A percentile compares a stretch with the other conserved stretches of the same genome.
Conservation (phyloP, 2,797 vertebrate species). For the Paguma larvata region DNA sequence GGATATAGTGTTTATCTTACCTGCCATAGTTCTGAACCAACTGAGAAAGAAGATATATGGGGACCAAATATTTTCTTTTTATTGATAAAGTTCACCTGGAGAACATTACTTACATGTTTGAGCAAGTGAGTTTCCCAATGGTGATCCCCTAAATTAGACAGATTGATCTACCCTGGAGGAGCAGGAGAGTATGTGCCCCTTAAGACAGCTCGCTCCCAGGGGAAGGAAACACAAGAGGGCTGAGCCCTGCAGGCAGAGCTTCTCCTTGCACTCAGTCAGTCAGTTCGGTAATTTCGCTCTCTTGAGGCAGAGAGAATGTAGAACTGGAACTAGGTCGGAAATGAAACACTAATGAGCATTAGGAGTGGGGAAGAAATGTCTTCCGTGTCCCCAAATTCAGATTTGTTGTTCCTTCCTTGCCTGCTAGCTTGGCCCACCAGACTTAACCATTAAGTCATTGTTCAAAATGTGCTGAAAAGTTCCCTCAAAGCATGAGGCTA, state of each 20-base stretch:
- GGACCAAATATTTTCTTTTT: neutral
- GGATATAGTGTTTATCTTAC: neutral
- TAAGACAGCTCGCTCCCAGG: neutral
- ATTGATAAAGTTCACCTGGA: neutral
- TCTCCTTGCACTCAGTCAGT: neutral
- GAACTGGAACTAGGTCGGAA: neutral
- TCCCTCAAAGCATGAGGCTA: neutral
- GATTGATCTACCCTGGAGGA: neutral
- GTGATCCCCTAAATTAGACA: neutral
- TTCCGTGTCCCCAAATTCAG: neutral
- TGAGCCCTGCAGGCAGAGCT: fast-evolving
- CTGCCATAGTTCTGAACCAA: neutral
- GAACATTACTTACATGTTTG: neutral
- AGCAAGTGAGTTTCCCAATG: neutral
- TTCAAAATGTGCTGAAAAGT: neutral
- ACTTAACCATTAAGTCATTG: neutral
- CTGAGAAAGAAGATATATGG: neutral
- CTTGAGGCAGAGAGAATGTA: neutral
- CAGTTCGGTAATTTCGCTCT: neutral
- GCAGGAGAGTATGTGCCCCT: neutral
- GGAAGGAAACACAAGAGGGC: neutral
- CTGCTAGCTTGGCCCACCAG: neutral
- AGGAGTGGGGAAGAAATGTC: neutral
- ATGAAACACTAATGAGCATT: neutral
- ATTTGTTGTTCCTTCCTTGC: neutral